Base-by-base conservation (phyloP, 2,797 vertebrate species). In the Champsocephalus gunnari region DNA sequence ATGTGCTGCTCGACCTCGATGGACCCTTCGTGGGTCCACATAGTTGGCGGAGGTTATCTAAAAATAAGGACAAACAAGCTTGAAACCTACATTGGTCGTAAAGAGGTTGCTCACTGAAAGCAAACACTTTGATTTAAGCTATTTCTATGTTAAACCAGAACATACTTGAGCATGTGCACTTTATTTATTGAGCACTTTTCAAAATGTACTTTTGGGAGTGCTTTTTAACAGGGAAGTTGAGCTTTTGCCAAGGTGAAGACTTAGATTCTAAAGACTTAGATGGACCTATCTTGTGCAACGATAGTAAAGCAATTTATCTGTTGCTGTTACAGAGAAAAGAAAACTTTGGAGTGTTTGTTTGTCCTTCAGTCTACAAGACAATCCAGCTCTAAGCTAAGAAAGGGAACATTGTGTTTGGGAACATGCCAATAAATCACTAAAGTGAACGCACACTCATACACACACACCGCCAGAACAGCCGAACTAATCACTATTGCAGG, bases 401-500 rank as follows among this genome's bases (percentile, higher is more conserved):
- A 49, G 50, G 69, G 44, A 34, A 28, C 3, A 13, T 47, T 3
- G 13, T 63, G 60, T 73, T 71, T 82, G 69, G 75, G 66, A 34
- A 54, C 3, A 47, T 43, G 73, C 70, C 75, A 83, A 21, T 5
- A 14, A 62, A 57, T 60, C 62, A 24, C 1, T 0, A 44, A 64
- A 45, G 45, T 45, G 57, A 11, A 59, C 56, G 45, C 63, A 14
- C 21, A 62, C 47, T 47, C 45, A 61, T 55, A 78, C 43, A 56
- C 58, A 59, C 49, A 60, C n/a, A 13, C 3, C 62, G 56, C 32
- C 1, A 0, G 54, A 65, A 64, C 47, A 73, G 60, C 63, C 59
- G 57, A 9, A 66, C 73, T 78, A 75, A 82, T 87, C 75, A 72
- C 11, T 5, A 17, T 17, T 58, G 62, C 77, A 59, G 71, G 60